phyloP scores from a whole-genome alignment of 2,797 vertebrate genomes.

The Martes flavigula region DNA sequence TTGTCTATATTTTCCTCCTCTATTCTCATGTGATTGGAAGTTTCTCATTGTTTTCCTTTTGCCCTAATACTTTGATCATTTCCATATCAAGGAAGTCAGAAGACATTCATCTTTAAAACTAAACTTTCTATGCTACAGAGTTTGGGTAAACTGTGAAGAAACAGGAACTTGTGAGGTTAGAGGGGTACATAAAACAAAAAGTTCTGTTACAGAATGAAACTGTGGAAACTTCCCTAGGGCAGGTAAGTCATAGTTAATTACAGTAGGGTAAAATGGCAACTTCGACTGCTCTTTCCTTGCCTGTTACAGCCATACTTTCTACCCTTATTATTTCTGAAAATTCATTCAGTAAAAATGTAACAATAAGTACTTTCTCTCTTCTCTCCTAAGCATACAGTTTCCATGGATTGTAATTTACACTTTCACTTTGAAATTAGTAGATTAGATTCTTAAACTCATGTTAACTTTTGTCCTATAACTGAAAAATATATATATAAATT shows the following conservation, averaged over 20 bases:
- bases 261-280: background rate
- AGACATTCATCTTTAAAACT: slow-evolving; percentile 47
- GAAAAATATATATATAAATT: too few species aligned
- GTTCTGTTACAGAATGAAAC: background rate
- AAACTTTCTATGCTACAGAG: background rate
- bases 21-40: background rate
- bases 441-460: slow-evolving; percentile 18
- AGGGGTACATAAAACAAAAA: background rate
- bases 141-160: background rate
- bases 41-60: background rate
- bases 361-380: slow-evolving; percentile 1
- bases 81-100: background rate
- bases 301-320: background rate
- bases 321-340: background rate
- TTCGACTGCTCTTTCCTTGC: background rate
- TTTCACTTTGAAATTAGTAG: slow-evolving; percentile 33
- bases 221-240: background rate
- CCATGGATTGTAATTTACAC: background rate
- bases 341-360: background rate
- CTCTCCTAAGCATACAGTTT: background rate
- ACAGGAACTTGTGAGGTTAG: background rate
- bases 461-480: background rate
- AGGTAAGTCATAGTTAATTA: background rate
- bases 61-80: background rate
- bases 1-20: background rate